Percentiles rank a stretch among this genome's conserved stretches.
These are phyloP conservation scores for Amphibalanus amphitrite DNA, from an alignment of 1,140 invertebrate species.

Conservation along the genomic window DNA sequence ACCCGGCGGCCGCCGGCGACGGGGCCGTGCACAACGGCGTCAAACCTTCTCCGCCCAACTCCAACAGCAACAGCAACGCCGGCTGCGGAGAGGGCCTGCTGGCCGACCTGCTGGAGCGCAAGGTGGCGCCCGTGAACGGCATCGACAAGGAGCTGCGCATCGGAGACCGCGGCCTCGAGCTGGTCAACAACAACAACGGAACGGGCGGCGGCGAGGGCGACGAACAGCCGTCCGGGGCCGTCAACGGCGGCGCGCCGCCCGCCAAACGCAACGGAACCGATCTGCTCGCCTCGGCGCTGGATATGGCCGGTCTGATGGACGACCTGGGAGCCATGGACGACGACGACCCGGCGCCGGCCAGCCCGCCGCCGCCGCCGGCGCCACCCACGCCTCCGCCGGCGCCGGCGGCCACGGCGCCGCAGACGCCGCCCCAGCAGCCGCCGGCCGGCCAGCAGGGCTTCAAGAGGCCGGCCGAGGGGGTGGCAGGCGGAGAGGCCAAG, in stretches of 20 bases:
- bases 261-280: neutral
- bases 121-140: slow-evolving; percentile 23
- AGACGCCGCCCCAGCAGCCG: neutral
- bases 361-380: neutral
- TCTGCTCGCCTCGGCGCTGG: neutral
- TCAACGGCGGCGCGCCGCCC: no score
- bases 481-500: neutral
- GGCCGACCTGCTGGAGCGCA: slow-evolving; percentile 44
- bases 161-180: slow-evolving; percentile 38
- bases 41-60: no score
- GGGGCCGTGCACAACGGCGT: no score
- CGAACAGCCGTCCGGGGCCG: no score
- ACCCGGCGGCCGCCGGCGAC: no score
- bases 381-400: neutral
- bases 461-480: neutral
- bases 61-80: no score
- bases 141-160: slow-evolving; percentile 35
- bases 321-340: neutral
- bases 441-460: neutral
- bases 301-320: neutral
- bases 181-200: slow-evolving; percentile 23
- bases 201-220: no score
- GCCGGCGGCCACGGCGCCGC: no score
- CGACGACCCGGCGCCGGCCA: neutral
- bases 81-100: slow-evolving; percentile 30